Conservation (phyloP, 1,140 invertebrate species). For the Helicorthomorpha holstii region DNA sequence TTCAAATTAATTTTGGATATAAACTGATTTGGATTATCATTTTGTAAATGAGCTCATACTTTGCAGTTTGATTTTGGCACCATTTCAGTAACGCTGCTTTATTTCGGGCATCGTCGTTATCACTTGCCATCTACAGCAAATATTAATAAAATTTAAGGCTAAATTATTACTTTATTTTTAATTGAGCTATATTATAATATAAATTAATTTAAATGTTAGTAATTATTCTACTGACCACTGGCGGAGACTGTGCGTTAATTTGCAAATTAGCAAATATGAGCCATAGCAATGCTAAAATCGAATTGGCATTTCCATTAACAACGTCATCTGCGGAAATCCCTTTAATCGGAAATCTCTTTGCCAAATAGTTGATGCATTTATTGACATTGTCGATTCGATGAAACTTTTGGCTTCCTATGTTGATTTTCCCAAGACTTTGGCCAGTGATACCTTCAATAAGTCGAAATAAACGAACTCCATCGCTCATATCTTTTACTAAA, state of each 20-base stretch:
- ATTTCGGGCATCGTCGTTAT: not conserved
- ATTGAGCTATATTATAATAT: no score
- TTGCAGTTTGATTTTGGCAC: not conserved
- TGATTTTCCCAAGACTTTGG: not conserved
- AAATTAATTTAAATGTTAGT: no score
- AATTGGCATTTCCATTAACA: not conserved
- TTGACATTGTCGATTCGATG: not conserved
- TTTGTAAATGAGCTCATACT: no score
- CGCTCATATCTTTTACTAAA: not conserved
- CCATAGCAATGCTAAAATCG: not conserved
- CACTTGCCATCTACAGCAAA: no score
- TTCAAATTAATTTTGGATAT: no score
- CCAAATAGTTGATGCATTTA: not conserved
- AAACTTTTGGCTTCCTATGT: not conserved
- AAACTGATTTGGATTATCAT: no score
- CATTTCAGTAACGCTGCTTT: not conserved
- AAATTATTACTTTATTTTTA: no score
- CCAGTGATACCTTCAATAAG: not conserved
- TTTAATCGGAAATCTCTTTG: not conserved
- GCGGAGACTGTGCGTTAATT: no score
- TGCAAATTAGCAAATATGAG: no score
- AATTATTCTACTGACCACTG: no score
- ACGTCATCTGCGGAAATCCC: not conserved
- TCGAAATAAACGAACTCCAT: not conserved
- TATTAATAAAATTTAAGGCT: no score